Conservation (phyloP, 2,797 vertebrate genomes). For the Alcedo quadribrachys region DNA sequence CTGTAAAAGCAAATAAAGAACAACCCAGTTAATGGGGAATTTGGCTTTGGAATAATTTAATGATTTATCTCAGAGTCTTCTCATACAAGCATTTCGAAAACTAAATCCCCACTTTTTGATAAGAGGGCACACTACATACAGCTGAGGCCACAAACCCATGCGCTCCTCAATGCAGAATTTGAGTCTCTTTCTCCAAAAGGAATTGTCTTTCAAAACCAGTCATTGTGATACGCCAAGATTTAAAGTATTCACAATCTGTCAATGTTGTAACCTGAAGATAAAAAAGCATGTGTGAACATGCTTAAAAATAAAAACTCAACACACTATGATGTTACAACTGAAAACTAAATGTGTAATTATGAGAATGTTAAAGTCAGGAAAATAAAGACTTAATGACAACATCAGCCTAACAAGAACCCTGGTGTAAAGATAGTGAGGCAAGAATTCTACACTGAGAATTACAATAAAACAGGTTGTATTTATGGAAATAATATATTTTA, state of each 20-base stretch:
- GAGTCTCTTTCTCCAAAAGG: neutral
- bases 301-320: neutral
- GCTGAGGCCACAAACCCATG: neutral
- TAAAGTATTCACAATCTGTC: neutral
- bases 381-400: neutral
- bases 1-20: neutral
- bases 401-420: neutral
- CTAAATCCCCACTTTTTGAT: neutral
- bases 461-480: neutral
- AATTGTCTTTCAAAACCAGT: neutral
- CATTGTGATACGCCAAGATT: neutral
- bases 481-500: neutral
- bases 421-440: neutral
- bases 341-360: neutral
- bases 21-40: neutral
- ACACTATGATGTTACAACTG: rapidly evolving
- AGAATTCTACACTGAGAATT: neutral
- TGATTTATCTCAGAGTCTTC: neutral
- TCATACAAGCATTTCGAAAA: neutral
- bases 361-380: neutral
- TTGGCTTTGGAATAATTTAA: neutral
- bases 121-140: neutral
- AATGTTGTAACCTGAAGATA: neutral
- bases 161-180: neutral
- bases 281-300: neutral